phyloP scores from a whole-genome alignment of 2,888 invertebrate genomes.

The Luperina nickerlii region DNA sequence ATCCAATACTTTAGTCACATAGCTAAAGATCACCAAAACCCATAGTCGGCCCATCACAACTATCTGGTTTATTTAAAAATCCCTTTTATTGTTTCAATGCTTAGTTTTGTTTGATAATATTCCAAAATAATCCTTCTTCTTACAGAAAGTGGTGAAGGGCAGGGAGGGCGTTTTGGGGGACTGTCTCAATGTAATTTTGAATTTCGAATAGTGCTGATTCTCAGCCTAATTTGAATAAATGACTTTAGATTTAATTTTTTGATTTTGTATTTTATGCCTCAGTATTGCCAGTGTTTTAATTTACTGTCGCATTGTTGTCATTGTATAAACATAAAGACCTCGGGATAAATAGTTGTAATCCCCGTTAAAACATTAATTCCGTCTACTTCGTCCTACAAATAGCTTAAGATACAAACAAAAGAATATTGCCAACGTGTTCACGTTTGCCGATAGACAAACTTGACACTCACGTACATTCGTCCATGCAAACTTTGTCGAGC shows the following conservation, averaged over 20 bases:
- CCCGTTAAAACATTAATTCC: constrained; percentile 17
- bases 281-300: not conserved
- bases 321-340: not conserved
- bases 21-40: not conserved
- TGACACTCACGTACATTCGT: constrained; percentile 71
- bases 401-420: constrained; percentile 60
- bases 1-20: not conserved
- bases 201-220: no score
- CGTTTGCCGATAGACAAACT: constrained; percentile 69
- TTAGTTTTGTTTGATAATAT: no score
- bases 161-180: no score
- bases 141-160: no score
- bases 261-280: no score
- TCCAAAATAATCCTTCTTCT: no score
- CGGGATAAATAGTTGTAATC: constrained; percentile 15
- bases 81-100: no score
- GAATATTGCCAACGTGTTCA: constrained; percentile 69
- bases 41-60: no score
- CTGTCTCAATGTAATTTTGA: no score
- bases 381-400: not conserved
- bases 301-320: not conserved
- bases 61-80: no score
- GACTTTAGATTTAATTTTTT: no score
- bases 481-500: constrained; percentile 67
- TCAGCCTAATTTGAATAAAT: no score